Evolutionary conservation across 2,113 vertebrate species (phyloP), one percentile per base, ranked within the genome.

Genomic region (Alaudala cheleensis): DNA sequence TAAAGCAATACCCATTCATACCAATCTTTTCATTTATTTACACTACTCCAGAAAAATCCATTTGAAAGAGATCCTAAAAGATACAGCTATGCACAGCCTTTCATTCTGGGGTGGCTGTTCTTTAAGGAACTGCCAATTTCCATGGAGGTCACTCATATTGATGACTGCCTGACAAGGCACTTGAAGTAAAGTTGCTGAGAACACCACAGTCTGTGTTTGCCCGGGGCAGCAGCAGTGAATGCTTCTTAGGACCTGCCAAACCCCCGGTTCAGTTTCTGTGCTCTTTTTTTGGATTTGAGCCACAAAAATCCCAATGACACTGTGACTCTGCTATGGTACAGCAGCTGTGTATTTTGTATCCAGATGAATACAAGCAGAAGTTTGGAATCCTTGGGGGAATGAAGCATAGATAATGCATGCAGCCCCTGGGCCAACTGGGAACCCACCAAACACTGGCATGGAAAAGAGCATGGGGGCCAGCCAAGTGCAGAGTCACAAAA

Each of bases 401-500:
- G 88, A 78, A 90, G 72, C 1, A 0, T 53, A 65, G 86, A 74
- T 93, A 97, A 95, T 92, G 56, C 88, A 74, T 94, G 88, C 88
- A 74, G 88, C 72, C 76, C 80, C 53, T 45, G 82, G 72, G 91
- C 93, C 95, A 94, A 12, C 13, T 95, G 90, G 90, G 93, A 94
- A 21, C 47, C 64, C 92, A 90, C 67, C 90, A 80, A 71, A 88
- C 62, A 64, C 71, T 90, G 79, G 67, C 88, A 77, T 92, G 93
- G 92, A 87, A 89, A 79, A 91, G 78, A 79, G 67, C 71, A 42
- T 0, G n/a, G 71, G 73, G 87, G 53, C 66, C 71, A 86, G 95
- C 91, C 94, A 95, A 95, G 73, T 74, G 79, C 67, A 70, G 73
- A 86, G 85, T 90, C 93, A 96, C 93, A 96, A 86, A 96, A 90